A percentile compares a stretch with the other conserved stretches of the same genome.
Conservation (phyloP, 2,113 vertebrate species). For the Benitochromis conjunctus region DNA sequence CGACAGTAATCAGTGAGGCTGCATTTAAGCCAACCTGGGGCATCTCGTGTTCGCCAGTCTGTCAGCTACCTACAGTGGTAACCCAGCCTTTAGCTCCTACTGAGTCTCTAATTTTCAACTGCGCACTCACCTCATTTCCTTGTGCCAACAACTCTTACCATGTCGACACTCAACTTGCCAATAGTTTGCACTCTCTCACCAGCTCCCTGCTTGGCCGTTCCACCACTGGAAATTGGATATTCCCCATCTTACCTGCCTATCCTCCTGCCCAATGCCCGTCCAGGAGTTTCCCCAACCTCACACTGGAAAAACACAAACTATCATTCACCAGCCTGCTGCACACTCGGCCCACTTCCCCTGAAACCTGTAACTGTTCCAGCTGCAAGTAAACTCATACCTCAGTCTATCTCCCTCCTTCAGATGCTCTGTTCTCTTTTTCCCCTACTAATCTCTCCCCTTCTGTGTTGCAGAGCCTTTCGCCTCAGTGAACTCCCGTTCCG, state of each 20-base stretch:
- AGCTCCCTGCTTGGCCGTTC: neutral
- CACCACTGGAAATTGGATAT: neutral
- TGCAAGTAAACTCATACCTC: neutral
- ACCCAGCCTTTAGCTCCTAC: neutral
- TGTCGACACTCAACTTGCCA: neutral
- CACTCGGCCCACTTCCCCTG: neutral
- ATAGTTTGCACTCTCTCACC: neutral
- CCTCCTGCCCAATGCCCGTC: neutral
- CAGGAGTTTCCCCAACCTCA: neutral
- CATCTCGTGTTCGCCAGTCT: neutral
- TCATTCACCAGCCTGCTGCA: neutral
- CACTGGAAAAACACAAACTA: neutral
- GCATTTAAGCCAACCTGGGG: no score
- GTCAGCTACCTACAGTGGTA: neutral
- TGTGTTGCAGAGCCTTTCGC: neutral
- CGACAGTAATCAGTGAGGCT: neutral
- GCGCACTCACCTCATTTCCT: neutral
- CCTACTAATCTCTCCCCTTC: neutral
- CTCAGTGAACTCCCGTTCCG: neutral
- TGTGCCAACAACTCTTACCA: neutral
- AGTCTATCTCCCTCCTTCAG: neutral
- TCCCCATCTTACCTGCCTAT: neutral
- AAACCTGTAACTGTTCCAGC: neutral
- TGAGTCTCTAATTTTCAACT: neutral
- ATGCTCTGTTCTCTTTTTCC: neutral